phyloP scores from a whole-genome alignment of 1,140 invertebrate species.

The Orius insidiosus region DNA sequence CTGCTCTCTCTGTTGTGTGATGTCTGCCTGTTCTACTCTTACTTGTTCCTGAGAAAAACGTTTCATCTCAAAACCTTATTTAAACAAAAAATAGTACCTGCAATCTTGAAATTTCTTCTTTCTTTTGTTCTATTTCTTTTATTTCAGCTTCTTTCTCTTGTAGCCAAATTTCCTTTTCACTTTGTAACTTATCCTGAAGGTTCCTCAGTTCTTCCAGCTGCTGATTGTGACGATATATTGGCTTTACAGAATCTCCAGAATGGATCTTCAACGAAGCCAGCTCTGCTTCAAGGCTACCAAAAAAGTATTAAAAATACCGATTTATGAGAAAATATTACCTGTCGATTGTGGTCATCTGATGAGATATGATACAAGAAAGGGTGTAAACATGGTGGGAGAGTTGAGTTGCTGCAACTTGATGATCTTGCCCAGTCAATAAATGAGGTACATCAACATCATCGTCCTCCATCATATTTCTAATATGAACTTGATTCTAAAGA shows the following conservation, averaged over 20 bases:
- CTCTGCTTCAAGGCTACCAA: constrained; percentile 39
- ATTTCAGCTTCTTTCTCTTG: constrained; percentile 39
- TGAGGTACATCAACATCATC: neutral
- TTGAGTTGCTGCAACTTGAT: constrained; percentile 55
- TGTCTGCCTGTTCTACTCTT: constrained; percentile 56
- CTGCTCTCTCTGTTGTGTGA: constrained; percentile 69
- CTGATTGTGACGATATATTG: constrained; percentile 46
- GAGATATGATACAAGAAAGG: no score
- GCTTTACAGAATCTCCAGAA: constrained; percentile 29
- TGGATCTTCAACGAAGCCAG: constrained; percentile 28
- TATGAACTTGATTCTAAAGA: no score
- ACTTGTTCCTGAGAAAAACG: constrained; percentile 38
- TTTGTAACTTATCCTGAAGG: constrained; percentile 55
- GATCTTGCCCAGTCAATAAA: constrained; percentile 30
- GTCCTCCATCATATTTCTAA: no score
- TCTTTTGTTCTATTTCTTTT: constrained; percentile 45
- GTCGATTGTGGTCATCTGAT: constrained; percentile 70
- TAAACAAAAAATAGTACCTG: constrained; percentile 27
- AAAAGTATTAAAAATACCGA: no score
- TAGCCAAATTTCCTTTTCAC: constrained; percentile 64
- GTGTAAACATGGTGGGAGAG: no score
- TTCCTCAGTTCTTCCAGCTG: constrained; percentile 54
- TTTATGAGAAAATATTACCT: no score
- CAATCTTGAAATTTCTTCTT: constrained; percentile 33
- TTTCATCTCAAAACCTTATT: no score